A percentile compares a stretch with the other conserved stretches of the same genome.
Conservation (phyloP, 2,888 invertebrate species). For the Melinaea menophilus region DNA sequence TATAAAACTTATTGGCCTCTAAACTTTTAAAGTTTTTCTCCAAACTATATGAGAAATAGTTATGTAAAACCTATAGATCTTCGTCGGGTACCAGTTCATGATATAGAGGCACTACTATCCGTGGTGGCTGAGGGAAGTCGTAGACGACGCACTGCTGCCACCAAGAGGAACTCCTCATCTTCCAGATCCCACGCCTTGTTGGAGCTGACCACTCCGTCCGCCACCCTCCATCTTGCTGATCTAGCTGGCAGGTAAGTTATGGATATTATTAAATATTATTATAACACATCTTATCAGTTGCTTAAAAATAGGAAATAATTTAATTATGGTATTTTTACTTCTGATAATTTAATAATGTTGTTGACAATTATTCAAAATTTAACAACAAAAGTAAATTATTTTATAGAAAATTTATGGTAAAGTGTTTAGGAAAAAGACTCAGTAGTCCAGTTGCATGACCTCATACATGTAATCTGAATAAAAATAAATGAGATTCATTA, state of each 20-base stretch:
- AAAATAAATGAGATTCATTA: neutral
- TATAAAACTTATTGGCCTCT: too few relatives aligned
- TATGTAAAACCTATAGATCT: slow-evolving; percentile 67
- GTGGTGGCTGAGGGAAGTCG: slow-evolving; percentile 79
- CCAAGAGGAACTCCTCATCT: slow-evolving; percentile 83
- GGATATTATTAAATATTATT: neutral
- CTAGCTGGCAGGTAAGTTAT: slow-evolving; percentile 62
- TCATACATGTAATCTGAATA: neutral
- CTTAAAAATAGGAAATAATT: too few relatives aligned
- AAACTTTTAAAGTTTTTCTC: too few relatives aligned
- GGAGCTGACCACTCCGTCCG: slow-evolving; percentile 79
- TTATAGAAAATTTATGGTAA: too few relatives aligned
- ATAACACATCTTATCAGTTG: too few relatives aligned
- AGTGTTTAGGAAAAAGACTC: neutral
- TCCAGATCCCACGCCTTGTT: slow-evolving; percentile 86
- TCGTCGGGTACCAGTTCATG: slow-evolving; percentile 78
- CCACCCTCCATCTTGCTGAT: slow-evolving; percentile 77
- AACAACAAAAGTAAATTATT: too few relatives aligned
- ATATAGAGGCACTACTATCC: slow-evolving; percentile 75
- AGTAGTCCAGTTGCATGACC: too few relatives aligned
- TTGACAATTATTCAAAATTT: too few relatives aligned
- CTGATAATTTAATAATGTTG: too few relatives aligned
- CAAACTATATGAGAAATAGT: too few relatives aligned
- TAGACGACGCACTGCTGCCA: slow-evolving; percentile 83
- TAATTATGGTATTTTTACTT: too few relatives aligned